phyloP scores from a whole-genome alignment of 2,888 invertebrate species.

The Agrotis puta region DNA sequence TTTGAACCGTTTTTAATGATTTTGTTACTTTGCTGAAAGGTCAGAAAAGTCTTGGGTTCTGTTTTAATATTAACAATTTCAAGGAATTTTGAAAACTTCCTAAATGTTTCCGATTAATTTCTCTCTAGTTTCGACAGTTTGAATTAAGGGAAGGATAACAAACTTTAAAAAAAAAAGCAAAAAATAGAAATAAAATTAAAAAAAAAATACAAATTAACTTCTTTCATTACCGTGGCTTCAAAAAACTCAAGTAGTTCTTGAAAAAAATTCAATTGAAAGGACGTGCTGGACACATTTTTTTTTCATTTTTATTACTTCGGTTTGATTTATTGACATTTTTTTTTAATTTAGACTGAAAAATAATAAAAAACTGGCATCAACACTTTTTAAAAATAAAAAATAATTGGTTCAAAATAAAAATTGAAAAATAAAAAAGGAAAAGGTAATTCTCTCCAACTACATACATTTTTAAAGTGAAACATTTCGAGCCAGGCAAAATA shows the following conservation, averaged over 20 bases:
- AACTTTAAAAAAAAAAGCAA: no score
- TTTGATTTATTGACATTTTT: no score
- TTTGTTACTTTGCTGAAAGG: conserved; percentile 6
- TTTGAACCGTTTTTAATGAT: neutral
- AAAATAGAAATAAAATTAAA: no score
- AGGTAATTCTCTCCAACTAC: neutral
- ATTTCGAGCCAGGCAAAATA: neutral
- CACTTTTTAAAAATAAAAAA: no score
- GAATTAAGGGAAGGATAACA: neutral
- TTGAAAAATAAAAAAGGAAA: neutral
- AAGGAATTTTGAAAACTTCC: neutral
- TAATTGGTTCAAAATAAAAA: no score
- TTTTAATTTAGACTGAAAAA: neutral
- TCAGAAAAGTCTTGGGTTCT: neutral
- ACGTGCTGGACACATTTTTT: no score
- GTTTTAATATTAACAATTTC: neutral
- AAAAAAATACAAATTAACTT: no score
- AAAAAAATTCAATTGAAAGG: no score
- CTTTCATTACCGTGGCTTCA: no score
- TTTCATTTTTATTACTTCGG: no score
- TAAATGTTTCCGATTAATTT: neutral
- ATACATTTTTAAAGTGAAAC: neutral
- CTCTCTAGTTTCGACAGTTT: neutral
- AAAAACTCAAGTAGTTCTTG: no score
- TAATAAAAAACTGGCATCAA: neutral